Evolutionary conservation across 2,888 invertebrate species (phyloP), one percentile per base, ranked within the genome.

Genomic region (Suillia variegata): DNA sequence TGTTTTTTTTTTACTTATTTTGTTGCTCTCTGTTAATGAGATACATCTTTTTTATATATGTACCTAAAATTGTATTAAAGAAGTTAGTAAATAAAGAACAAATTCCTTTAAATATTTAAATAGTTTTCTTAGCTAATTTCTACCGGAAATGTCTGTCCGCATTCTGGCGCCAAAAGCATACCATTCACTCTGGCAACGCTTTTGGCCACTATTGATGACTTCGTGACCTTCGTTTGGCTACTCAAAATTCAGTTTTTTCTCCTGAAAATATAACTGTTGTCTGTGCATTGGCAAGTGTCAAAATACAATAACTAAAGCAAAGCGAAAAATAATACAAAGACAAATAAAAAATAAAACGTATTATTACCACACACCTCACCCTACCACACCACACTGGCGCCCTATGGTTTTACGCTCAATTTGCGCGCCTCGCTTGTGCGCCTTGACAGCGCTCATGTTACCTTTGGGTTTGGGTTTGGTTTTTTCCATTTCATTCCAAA

Each of bases 401-500:
- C 77, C 75, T 69, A 72, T 78, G 77, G 76, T 78, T 78, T 78
- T 78, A 75, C 76, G 75, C 78, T 79, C 77, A 79, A 78, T 79
- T 78, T 75, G 71, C 62, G 64, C 62, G 63, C 55, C 52, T 53
- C 48, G 55, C 45, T 17, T 31, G 4, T 38, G 45, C 45, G 20
- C 8, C 45, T n/a, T 12, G 13, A 45, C 17, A 20, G 18, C 20
- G 17, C 18, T 45, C 45, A 45, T 4, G 45, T 45, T 45, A 45
- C 45, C 17, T 13, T n/a, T 13, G n/a, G n/a, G 31, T 31, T 12
- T 31, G 6, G 10, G 15, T 38, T 10, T 38, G 6, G 6, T 10
- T 38, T 38, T 38, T 38, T 38, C 4, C 38, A 13, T 38, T 10
- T 4, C 38, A 13, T 38, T 6, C 31, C 15, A n/a, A 8, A 20